Base-by-base conservation (phyloP, 2,888 invertebrate species). In the Perithous albicinctus region DNA sequence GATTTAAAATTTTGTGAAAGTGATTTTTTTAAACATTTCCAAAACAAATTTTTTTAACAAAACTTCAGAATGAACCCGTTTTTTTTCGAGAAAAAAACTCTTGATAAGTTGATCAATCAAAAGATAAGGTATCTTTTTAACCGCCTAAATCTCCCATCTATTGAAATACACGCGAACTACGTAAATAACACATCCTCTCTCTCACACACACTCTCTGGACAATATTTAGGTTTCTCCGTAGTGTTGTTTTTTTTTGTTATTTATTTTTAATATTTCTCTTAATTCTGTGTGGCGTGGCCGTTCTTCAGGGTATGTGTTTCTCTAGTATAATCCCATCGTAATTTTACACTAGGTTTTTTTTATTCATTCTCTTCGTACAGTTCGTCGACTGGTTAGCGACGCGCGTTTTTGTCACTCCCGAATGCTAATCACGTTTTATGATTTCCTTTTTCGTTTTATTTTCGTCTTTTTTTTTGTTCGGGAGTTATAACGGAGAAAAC, bases 111-210 rank as follows among this genome's bases (percentile, higher is more conserved):
- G n/a, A n/a, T n/a, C n/a, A n/a, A n/a, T n/a, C n/a, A n/a, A n/a
- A n/a, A n/a, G n/a, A n/a, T n/a, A n/a, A n/a, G n/a, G n/a, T n/a
- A n/a, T n/a, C n/a, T n/a, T n/a, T n/a, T n/a, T n/a, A n/a, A n/a
- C n/a, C n/a, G n/a, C n/a, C n/a, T n/a, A n/a, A n/a, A n/a, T 73
- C 67, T 73, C 79, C 74, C 73, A 74, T 83, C 76, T 85, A 87
- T 83, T 86, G 87, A 85, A 88, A 88, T 87, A 88, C 89, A 89
- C 88, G 86, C 86, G 23, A 54, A 69, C 54, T 70, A 56, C 69
- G 41, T 26, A 23, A 88, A 89, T 87, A 88, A 88, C 86, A 78
- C 87, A 86, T 84, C 83, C 82, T 59, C 56, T 82, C 61, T 81
- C 66, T 74, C 72, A 63, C n/a, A n/a, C n/a, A n/a, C n/a, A n/a